Conservation (phyloP, 2,113 vertebrate species). For the Cisticola juncidis region DNA sequence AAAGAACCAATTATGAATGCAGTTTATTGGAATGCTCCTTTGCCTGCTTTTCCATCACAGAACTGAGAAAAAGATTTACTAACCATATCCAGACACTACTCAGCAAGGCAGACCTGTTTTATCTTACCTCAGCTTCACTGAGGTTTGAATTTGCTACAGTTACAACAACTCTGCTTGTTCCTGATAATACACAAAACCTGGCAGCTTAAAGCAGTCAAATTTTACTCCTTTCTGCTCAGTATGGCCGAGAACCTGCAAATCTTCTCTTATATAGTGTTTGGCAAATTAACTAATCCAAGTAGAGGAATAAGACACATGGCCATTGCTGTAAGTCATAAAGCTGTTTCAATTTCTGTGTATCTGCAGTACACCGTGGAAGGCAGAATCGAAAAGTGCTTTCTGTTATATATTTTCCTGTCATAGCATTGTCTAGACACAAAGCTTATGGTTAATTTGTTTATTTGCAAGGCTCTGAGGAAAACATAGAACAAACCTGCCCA, state of each 20-base stretch:
- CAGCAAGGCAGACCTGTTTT: not conserved
- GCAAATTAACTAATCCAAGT: not conserved
- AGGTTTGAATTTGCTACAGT: not conserved
- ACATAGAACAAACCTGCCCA: not conserved
- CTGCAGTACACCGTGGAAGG: not conserved
- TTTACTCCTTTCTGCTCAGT: not conserved
- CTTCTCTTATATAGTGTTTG: not conserved
- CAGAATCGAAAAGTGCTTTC: not conserved
- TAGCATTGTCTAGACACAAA: not conserved
- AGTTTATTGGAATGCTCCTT: not conserved
- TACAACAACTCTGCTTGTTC: not conserved
- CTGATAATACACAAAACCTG: not conserved
- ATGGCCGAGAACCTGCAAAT: not conserved
- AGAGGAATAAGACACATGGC: not conserved
- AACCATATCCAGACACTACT: not conserved
- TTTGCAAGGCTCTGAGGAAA: not conserved
- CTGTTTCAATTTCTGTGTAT: not conserved
- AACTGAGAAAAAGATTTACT: not conserved
- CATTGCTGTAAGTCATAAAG: not conserved
- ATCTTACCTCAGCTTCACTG: not conserved
- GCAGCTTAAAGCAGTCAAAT: not conserved
- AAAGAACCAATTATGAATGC: not conserved
- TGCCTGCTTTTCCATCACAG: not conserved
- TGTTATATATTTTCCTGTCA: not conserved
- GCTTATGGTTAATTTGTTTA: not conserved